These are phyloP conservation scores for Hirtodrosophila histrioides DNA, from an alignment of 2,888 invertebrate species.

Conservation along the genomic window DNA sequence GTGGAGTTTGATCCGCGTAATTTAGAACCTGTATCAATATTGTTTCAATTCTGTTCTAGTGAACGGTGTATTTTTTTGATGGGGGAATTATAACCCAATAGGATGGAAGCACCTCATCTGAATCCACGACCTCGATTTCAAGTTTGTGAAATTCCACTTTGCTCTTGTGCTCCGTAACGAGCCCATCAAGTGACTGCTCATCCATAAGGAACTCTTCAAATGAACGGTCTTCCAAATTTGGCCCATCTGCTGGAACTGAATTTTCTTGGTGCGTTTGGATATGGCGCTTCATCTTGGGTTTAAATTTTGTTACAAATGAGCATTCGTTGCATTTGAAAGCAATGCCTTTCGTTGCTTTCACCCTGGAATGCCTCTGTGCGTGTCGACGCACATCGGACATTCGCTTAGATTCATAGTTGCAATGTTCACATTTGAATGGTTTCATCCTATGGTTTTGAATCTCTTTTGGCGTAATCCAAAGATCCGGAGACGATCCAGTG, in stretches of 20 bases:
- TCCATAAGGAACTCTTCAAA: background rate
- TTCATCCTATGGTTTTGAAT: background rate
- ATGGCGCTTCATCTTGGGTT: slow-evolving; percentile 18
- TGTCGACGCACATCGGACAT: slow-evolving; percentile 38
- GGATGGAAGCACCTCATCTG: slow-evolving; percentile 30
- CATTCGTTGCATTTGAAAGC: slow-evolving; percentile 34
- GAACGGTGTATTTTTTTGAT: background rate
- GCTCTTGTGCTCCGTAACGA: background rate
- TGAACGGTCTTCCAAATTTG: background rate
- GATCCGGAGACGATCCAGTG: background rate
- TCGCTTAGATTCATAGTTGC: slow-evolving; percentile 39
- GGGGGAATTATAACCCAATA: slow-evolving; percentile 29
- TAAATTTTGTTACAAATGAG: slow-evolving; percentile 21
- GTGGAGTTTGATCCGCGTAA: too few species aligned
- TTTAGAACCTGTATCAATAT: too few species aligned
- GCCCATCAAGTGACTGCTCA: background rate
- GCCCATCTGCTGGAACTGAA: background rate
- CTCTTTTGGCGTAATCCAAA: background rate
- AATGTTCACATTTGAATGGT: slow-evolving; percentile 25
- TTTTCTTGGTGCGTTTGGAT: slow-evolving; percentile 13
- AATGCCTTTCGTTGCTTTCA: slow-evolving; percentile 9
- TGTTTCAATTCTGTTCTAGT: too few species aligned
- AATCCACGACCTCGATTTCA: background rate
- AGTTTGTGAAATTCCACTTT: slow-evolving; percentile 3
- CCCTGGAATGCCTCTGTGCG: slow-evolving; percentile 13